Evolutionary conservation across 2,888 invertebrate genomes (phyloP).

Genomic region (Erannis defoliaria): DNA sequence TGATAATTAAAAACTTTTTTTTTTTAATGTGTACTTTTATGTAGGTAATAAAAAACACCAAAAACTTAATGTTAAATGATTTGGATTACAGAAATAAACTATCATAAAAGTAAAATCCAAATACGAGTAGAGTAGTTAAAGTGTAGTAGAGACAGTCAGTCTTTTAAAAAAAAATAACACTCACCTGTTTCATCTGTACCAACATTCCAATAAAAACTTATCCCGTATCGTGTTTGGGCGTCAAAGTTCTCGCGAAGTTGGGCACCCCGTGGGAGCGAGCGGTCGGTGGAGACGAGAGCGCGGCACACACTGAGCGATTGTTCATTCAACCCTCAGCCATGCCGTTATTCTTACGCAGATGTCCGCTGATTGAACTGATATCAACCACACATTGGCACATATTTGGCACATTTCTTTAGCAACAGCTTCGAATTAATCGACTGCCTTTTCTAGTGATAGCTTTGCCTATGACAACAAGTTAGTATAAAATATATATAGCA

Average conservation of each 20-base stretch:
- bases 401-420: slow-evolving; percentile 1
- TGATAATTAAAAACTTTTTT: no score
- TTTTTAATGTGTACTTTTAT: no score
- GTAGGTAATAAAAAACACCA: no score
- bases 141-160: not conserved
- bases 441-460: no score
- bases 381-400: slow-evolving; percentile 28
- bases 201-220: slow-evolving; percentile 36
- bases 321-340: slow-evolving; percentile 77
- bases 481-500: no score
- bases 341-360: slow-evolving; percentile 84
- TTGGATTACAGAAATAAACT: not conserved
- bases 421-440: no score
- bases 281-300: slow-evolving; percentile 66
- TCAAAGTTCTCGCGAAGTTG: slow-evolving; percentile 66
- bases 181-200: slow-evolving; percentile 36
- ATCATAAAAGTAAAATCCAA: not conserved
- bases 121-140: not conserved
- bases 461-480: no score
- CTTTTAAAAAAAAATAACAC: slow-evolving; percentile 3
- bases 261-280: slow-evolving; percentile 62
- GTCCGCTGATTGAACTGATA: slow-evolving; percentile 70
- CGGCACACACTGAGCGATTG: slow-evolving; percentile 81
- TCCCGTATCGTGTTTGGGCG: slow-evolving; percentile 42
- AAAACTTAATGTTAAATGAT: not conserved